A percentile compares a stretch with the other conserved stretches of the same genome.
phyloP scores from a whole-genome alignment of 2,888 invertebrate species.

The Leptothorax acervorum region DNA sequence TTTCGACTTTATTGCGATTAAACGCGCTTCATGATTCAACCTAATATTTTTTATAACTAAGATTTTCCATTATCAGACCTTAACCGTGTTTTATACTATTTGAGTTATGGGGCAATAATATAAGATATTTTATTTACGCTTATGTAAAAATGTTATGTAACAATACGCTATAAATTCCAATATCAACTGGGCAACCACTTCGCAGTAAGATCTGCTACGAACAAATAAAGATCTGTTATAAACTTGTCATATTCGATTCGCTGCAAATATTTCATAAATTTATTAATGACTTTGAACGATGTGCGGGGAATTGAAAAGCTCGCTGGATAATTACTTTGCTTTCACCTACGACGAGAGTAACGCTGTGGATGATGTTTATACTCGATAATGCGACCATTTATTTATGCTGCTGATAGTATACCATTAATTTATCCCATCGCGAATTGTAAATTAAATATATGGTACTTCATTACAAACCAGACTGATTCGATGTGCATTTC shows the following conservation, averaged over 20 bases:
- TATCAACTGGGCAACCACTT: background rate
- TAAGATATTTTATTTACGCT: conserved; percentile 6
- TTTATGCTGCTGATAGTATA: conserved; percentile 80
- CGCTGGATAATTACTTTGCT: conserved; percentile 63
- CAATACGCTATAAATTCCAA: conserved; percentile 23
- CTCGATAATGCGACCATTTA: conserved; percentile 81
- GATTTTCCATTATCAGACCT: background rate
- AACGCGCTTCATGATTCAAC: background rate
- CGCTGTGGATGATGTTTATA: conserved; percentile 74
- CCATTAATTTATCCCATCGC: conserved; percentile 83
- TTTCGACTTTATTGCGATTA: background rate
- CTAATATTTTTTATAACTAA: background rate
- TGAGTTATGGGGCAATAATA: conserved; percentile 1
- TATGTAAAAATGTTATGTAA: conserved; percentile 10
- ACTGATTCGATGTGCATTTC: conserved; percentile 82
- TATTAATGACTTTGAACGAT: conserved; percentile 61
- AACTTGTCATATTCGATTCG: conserved; percentile 49
- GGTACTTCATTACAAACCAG: conserved; percentile 81
- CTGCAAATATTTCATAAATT: conserved; percentile 60
- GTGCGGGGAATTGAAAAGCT: conserved; percentile 56
- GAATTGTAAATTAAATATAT: conserved; percentile 82
- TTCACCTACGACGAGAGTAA: conserved; percentile 57
- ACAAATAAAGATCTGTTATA: conserved; percentile 20
- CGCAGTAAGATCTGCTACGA: background rate
- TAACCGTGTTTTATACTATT: background rate